Conservation (phyloP, 2,113 vertebrate genomes). For the Carassius carassius region DNA sequence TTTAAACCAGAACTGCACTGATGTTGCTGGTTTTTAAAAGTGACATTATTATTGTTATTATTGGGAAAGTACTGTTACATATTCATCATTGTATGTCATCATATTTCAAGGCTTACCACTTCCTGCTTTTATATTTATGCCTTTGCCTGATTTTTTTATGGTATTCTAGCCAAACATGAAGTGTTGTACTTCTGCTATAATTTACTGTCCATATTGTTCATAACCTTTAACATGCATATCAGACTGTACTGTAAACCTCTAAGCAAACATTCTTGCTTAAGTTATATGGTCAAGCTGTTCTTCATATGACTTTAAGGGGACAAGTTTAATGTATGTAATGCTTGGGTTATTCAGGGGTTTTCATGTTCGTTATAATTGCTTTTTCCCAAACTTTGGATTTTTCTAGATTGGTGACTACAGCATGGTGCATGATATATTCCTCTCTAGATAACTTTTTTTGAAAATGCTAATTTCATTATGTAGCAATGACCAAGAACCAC, state of each 20-base stretch:
- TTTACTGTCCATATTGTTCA: constrained; percentile 1
- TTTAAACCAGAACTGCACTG: constrained; percentile 41
- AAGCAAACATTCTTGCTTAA: constrained; percentile 21
- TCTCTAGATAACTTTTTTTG: background rate
- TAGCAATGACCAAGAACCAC: constrained; percentile 33
- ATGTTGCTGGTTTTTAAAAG: constrained; percentile 22
- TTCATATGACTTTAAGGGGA: background rate
- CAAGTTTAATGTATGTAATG: background rate
- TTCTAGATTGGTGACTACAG: background rate
- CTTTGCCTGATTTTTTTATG: constrained; percentile 15
- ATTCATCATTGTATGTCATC: background rate
- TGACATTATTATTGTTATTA: constrained; percentile 6
- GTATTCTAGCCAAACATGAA: constrained; percentile 15
- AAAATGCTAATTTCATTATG: constrained; percentile 7
- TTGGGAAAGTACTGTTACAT: constrained; percentile 49
- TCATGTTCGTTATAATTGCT: background rate
- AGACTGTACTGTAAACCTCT: background rate
- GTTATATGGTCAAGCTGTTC: background rate
- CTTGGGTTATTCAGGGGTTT: background rate
- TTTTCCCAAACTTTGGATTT: background rate
- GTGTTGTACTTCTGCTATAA: background rate
- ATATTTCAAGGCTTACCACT: constrained; percentile 33
- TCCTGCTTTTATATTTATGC: constrained; percentile 19
- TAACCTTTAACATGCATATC: constrained; percentile 11
- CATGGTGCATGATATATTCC: constrained; percentile 33